A percentile compares a stretch with the other conserved stretches of the same genome.
Conservation (phyloP, 2,888 invertebrate species). For the Fragum fragum region DNA sequence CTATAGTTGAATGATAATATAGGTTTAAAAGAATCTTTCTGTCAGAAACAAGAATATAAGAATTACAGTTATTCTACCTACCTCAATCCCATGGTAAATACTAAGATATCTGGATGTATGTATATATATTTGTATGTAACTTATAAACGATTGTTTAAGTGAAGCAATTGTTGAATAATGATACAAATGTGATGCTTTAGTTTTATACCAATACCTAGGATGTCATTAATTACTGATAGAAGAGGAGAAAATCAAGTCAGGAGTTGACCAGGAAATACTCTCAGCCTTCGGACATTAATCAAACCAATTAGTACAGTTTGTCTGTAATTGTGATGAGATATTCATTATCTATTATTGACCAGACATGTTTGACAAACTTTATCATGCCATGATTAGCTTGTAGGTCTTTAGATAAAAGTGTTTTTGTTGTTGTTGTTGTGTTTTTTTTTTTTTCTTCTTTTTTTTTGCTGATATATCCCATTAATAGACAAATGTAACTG, state of each 20-base stretch:
- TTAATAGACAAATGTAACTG: no score
- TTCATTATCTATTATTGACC: not conserved
- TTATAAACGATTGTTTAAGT: no score
- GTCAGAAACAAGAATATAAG: no score
- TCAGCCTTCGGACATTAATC: slow-evolving; percentile 1
- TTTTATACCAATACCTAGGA: not conserved
- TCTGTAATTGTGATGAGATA: not conserved
- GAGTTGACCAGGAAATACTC: slow-evolving; percentile 4
- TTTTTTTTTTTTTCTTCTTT: no score
- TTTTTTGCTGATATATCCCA: no score
- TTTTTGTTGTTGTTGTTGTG: no score
- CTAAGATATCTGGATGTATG: not conserved
- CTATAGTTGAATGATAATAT: no score
- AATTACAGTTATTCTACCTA: no score
- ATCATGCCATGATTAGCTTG: not conserved
- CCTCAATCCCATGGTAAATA: not conserved
- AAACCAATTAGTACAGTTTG: not conserved
- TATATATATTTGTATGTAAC: not conserved
- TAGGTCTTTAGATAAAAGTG: no score
- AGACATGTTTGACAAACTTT: slow-evolving; percentile 8
- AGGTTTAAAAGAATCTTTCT: no score
- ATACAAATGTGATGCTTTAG: not conserved
- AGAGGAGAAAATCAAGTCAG: slow-evolving; percentile 5
- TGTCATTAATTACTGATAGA: not conserved
- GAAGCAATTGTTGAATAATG: not conserved